Evolutionary conservation across 1,140 invertebrate species (phyloP), one percentile per base, ranked within the genome.

Genomic region (Acarapis woodi): DNA sequence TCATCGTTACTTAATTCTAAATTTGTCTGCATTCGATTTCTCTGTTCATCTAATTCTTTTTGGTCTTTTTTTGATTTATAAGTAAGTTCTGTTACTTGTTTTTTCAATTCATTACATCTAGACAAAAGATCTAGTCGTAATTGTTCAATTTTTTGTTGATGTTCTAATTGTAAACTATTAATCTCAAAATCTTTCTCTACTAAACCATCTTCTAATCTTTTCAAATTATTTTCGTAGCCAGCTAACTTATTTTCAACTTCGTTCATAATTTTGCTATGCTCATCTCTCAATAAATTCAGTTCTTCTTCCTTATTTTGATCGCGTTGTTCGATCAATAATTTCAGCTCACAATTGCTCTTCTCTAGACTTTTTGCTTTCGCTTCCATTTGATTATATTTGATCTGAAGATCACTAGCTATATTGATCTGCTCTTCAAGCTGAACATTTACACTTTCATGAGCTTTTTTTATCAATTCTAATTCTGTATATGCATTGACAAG

Each of bases 1-100:
- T 71, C 69, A 49, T 71, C 65, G 36, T 62, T 22, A 22, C 34
- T 45, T 12, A 23, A 37, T 10, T 31, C 28, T 1, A 38, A 3
- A 28, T 46, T 31, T 12, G 14, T 3, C 26, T 47, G 34, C 16
- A 44, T 25, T 29, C 18, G n/a, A 30, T 44, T 39, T 18, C 39
- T 39, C 36, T 40, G 42, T 14, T 42, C 36, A 38, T 46, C 43
- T 34, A 44, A 41, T 18, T 41, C 41, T 32, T 44, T 39, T 5
- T 46, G 16, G 10, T 42, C 37, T 38, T 45, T 25, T 14, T 22
- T 23, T 15, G 40, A 32, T 2, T 38, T 23, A 4, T 19, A n/a
- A 21, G 40, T 19, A 19, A 40, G 10, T 6, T 12, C 29, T 23
- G n/a, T 6, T 16, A 29, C 14, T 28, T 33, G 18, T 2, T 29